Percentiles rank a stretch among this genome's conserved stretches.
These are phyloP conservation scores for Cydia splendana DNA, from an alignment of 1,140 invertebrate species.

Conservation along the genomic window DNA sequence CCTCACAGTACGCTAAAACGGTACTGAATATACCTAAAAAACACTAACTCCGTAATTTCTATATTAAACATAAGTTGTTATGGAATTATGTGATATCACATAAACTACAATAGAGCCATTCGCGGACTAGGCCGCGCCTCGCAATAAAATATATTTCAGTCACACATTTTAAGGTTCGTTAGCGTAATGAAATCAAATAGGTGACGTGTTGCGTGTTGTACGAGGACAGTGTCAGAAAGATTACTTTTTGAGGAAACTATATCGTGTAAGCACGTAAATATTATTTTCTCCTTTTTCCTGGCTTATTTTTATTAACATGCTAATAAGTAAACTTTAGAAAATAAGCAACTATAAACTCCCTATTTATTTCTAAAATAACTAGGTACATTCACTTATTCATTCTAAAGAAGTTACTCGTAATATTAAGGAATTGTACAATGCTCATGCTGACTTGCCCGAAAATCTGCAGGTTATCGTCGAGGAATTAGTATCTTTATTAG, in stretches of 20 bases:
- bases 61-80: slow-evolving; percentile 13
- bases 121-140: slow-evolving; percentile 19
- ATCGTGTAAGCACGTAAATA: too few species aligned
- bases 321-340: too few species aligned
- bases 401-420: too few species aligned
- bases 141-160: slow-evolving; percentile 32
- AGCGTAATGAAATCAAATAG: slow-evolving; percentile 26
- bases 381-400: too few species aligned
- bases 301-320: too few species aligned
- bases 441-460: not conserved
- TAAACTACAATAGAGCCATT: slow-evolving; percentile 16
- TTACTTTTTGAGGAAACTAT: not conserved
- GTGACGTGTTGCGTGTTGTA: not conserved
- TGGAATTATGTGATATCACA: slow-evolving; percentile 28
- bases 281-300: too few species aligned
- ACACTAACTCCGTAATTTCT: not conserved
- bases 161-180: slow-evolving; percentile 31
- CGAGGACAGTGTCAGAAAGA: not conserved
- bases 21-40: too few species aligned
- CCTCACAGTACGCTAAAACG: too few species aligned
- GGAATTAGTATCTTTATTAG: not conserved
- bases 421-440: too few species aligned
- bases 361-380: too few species aligned
- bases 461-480: not conserved
- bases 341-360: too few species aligned